Base-by-base conservation (phyloP, 2,888 invertebrate species). In the Criorhina ranunculi region DNA sequence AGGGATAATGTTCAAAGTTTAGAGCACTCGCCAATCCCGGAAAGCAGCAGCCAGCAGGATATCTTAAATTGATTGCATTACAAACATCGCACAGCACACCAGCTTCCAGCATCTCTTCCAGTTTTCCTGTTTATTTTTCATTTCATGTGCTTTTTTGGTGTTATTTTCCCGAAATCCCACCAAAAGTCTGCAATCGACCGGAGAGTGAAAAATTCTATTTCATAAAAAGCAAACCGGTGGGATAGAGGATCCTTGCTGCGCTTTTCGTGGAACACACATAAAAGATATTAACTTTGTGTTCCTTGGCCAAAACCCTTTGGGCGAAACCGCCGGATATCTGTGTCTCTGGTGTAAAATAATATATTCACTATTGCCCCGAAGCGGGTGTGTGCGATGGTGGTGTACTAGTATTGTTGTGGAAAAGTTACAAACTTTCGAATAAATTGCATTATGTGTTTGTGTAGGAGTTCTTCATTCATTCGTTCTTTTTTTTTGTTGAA, bases 321-420 rank as follows among this genome's bases (percentile, higher is more conserved):
- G 46, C 55, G 11, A 57, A 64, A 72, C 72, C 46, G 44, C 33
- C 29, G 53, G 29, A 51, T 59, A 60, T 62, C 62, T 44, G 17
- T 62, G 53, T 60, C 77, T 77, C 60, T 69, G 49, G 62, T 49
- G 78, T 70, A 49, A 70, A 78, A 70, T 78, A 57, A 57, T 57
- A 57, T 70, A 64, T 70, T 37, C 57, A 51, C 51, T 53, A 19
- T 8, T 42, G 24, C 40, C 9, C 31, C 5, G n/a, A 40, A 7
- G 24, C 24, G 42, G 35, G 37, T 29, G 8, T 11, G 7, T 11
- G n/a, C 51, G 17, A 17, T n/a, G 19, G 5, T 44, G 66, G 31
- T 19, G 33, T 37, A 17, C 6, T 37, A 37, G 19, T 29, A 29
- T 12, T 66, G 42, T 51, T 53, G 42, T 35, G 24, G 31, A 60